phyloP scores from a whole-genome alignment of 2,888 invertebrate species.

The Drosophila monieri region DNA sequence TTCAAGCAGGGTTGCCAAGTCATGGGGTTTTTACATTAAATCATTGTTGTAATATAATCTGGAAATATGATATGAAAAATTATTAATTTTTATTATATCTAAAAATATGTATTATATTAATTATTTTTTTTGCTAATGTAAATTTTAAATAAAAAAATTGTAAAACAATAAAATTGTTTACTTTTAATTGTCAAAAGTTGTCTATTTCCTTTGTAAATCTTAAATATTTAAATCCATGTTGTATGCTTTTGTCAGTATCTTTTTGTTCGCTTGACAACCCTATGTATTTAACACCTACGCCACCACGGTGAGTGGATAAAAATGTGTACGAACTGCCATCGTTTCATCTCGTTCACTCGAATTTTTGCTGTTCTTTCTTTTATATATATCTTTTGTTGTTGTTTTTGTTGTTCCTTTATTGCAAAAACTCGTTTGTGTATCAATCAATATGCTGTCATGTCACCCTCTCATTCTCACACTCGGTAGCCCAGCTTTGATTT shows the following conservation, averaged over 20 bases:
- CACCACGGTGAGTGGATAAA: background rate
- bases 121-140: background rate
- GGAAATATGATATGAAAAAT: background rate
- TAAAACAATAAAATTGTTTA: too few relatives aligned
- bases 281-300: constrained; percentile 11
- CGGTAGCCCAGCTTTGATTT: constrained; percentile 23
- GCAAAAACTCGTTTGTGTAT: constrained; percentile 68
- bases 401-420: constrained; percentile 9
- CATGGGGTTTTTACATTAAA: background rate
- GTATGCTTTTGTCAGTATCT: background rate
- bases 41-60: background rate
- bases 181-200: too few relatives aligned
- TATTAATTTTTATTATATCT: too few relatives aligned
- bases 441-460: constrained; percentile 75
- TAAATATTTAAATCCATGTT: background rate
- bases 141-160: background rate
- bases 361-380: constrained; percentile 20
- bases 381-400: background rate
- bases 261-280: constrained; percentile 19
- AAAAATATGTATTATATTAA: too few relatives aligned
- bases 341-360: constrained; percentile 43
- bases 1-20: constrained; percentile 16
- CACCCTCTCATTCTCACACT: constrained; percentile 28
- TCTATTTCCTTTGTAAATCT: too few relatives aligned
- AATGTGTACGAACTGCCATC: constrained; percentile 24